Percentiles rank a stretch among this genome's conserved stretches.
Evolutionary conservation across 2,888 invertebrate genomes (phyloP).

Genomic region (Malthinus flaveolus): DNA sequence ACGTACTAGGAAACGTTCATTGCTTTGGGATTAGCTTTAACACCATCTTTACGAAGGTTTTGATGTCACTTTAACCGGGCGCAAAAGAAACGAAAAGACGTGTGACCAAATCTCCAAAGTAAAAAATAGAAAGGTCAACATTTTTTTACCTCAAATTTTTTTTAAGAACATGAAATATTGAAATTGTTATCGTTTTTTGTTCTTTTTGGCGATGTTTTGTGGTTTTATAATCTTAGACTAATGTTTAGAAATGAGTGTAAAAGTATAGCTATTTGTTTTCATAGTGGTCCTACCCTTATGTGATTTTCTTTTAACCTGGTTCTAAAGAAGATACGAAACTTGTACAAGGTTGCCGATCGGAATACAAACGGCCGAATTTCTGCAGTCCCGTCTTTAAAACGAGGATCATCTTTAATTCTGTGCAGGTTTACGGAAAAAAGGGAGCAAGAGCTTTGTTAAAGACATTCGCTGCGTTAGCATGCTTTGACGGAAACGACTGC

Average conservation of each 20-base stretch:
- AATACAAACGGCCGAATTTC: constrained; percentile 54
- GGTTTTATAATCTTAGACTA: constrained; percentile 17
- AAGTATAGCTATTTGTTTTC: constrained; percentile 22
- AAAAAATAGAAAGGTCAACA: constrained; percentile 20
- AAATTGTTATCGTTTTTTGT: neutral
- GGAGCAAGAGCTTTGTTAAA: constrained; percentile 31
- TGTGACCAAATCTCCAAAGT: constrained; percentile 27
- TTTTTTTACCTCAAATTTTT: neutral
- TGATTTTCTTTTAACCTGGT: constrained; percentile 30
- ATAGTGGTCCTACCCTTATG: constrained; percentile 25
- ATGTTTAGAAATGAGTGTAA: constrained; percentile 25
- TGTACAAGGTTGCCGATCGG: constrained; percentile 43
- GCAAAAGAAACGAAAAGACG: constrained; percentile 26
- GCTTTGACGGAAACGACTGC: constrained; percentile 34
- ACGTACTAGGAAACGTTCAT: constrained; percentile 33
- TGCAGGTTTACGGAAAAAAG: constrained; percentile 35
- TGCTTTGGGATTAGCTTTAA: constrained; percentile 36
- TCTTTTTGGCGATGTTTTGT: constrained; percentile 12
- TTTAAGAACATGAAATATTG: too few relatives aligned
- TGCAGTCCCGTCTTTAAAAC: constrained; percentile 38
- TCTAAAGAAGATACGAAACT: constrained; percentile 51
- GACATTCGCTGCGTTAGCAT: constrained; percentile 44
- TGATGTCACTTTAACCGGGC: constrained; percentile 31
- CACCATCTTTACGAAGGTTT: constrained; percentile 32
- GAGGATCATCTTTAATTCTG: constrained; percentile 41